phyloP scores from a whole-genome alignment of 2,797 vertebrate genomes.

The Parambassis ranga region DNA sequence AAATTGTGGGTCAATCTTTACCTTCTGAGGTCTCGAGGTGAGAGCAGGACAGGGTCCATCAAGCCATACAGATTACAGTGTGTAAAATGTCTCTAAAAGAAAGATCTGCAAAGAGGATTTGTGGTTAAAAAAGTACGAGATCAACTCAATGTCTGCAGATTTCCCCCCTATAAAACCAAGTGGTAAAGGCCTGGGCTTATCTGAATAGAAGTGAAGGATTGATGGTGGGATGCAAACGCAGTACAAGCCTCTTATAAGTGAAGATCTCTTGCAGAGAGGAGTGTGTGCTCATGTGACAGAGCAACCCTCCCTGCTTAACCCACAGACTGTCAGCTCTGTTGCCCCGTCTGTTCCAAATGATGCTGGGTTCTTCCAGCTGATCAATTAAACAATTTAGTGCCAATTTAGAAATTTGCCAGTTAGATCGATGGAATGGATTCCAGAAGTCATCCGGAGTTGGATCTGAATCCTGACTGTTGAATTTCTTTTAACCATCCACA shows the following conservation, averaged over 20 bases:
- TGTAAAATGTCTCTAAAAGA: constrained; percentile 53
- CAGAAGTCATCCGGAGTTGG: constrained; percentile 14
- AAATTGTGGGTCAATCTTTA: constrained; percentile 36
- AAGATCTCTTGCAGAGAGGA: constrained; percentile 56
- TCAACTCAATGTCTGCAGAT: constrained; percentile 48
- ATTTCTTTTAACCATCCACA: too few species aligned
- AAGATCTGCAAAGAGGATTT: constrained; percentile 67
- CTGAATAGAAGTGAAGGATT: constrained; percentile 60
- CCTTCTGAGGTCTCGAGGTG: constrained; percentile 13
- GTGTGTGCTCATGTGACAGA: constrained; percentile 36
- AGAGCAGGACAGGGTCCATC: constrained; percentile 22
- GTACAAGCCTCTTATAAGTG: constrained; percentile 68
- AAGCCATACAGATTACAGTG: constrained; percentile 33
- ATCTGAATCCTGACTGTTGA: constrained; percentile 2
- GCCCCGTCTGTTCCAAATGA: constrained; percentile 30
- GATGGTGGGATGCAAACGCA: constrained; percentile 51
- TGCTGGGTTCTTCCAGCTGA: constrained; percentile 32
- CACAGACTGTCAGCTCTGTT: constrained; percentile 19
- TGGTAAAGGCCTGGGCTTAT: constrained; percentile 62
- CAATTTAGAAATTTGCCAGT: constrained; percentile 45
- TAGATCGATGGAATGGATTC: constrained; percentile 52
- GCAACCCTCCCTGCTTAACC: constrained; percentile 37
- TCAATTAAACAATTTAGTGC: constrained; percentile 60
- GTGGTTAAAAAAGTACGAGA: constrained; percentile 43
- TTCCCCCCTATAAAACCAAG: constrained; percentile 49